Percentiles rank a stretch among this genome's conserved stretches.
Conservation (phyloP, 1,140 invertebrate species). For the Drosophila gunungcola region DNA sequence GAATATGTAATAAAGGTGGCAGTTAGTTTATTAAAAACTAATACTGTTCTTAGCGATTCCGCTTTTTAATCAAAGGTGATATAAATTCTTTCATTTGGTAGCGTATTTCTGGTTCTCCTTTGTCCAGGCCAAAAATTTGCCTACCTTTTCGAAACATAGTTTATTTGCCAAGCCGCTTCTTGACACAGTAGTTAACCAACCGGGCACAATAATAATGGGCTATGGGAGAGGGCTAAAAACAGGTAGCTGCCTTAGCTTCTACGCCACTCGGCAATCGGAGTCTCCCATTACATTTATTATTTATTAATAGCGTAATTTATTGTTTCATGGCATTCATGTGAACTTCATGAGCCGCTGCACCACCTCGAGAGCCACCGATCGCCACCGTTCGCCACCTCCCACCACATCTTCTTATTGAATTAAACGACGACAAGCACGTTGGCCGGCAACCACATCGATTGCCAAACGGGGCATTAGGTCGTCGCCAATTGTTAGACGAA, state of each 20-base stretch:
- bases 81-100: background rate
- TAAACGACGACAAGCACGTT: slow-evolving; percentile 68
- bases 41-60: too few species aligned
- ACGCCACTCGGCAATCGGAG: slow-evolving; percentile 53
- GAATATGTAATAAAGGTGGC: too few species aligned
- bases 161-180: slow-evolving; percentile 69
- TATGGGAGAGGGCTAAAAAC: slow-evolving; percentile 48
- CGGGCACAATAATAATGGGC: slow-evolving; percentile 67
- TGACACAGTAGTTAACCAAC: slow-evolving; percentile 74
- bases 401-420: slow-evolving; percentile 72
- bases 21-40: too few species aligned
- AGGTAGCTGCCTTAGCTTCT: slow-evolving; percentile 58
- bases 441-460: slow-evolving; percentile 55
- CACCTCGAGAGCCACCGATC: slow-evolving; percentile 26
- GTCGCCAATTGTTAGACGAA: slow-evolving; percentile 79
- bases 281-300: slow-evolving; percentile 84
- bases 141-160: slow-evolving; percentile 33
- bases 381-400: slow-evolving; percentile 22
- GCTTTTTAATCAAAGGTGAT: too few species aligned
- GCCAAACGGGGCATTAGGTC: slow-evolving; percentile 81
- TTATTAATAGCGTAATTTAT: slow-evolving; percentile 85
- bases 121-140: slow-evolving; percentile 7
- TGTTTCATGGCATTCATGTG: slow-evolving; percentile 84
- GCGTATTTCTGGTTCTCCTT: slow-evolving; percentile 30
- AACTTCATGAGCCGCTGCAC: slow-evolving; percentile 64